A percentile compares a stretch with the other conserved stretches of the same genome.
These are phyloP conservation scores for Meliscaeva auricollis DNA, from an alignment of 2,888 invertebrate species.

Conservation along the genomic window DNA sequence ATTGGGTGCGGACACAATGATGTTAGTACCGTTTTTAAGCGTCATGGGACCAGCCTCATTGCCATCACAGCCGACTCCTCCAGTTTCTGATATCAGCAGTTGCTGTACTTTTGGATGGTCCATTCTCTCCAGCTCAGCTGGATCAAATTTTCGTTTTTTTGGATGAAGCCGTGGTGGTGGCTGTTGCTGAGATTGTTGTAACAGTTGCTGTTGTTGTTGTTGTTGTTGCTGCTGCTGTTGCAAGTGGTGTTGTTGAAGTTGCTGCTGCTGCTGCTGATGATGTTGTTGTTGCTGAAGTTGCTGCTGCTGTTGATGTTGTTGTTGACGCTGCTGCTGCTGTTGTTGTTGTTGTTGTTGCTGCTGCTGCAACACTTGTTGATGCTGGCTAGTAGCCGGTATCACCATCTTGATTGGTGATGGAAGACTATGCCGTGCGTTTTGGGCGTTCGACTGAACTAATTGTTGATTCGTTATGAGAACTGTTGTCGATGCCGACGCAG, in stretches of 20 bases:
- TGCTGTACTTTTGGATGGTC: constrained; percentile 78
- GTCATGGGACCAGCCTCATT: constrained; percentile 70
- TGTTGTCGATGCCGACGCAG: constrained; percentile 78
- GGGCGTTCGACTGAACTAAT: constrained; percentile 82
- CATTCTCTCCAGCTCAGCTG: constrained; percentile 83
- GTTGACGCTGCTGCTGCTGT: constrained; percentile 83
- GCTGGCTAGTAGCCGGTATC: constrained; percentile 84
- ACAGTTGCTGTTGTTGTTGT: constrained; percentile 83
- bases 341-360: constrained; percentile 79
- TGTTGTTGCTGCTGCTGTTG: constrained; percentile 88
- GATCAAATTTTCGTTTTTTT: constrained; percentile 90
- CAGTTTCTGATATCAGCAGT: constrained; percentile 71
- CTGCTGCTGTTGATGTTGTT: constrained; percentile 84
- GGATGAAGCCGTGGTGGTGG: constrained; percentile 89
- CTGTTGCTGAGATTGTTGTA: constrained; percentile 68
- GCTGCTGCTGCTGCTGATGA: too few species aligned
- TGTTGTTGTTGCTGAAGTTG: constrained; percentile 95
- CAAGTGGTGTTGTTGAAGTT: constrained; percentile 78
- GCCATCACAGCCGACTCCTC: constrained; percentile 25
- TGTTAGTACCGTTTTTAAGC: constrained; percentile 79
- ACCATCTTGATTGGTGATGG: constrained; percentile 80
- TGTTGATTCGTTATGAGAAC: constrained; percentile 78
- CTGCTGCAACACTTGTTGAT: constrained; percentile 83
- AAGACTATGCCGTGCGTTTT: constrained; percentile 84
- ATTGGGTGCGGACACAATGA: constrained; percentile 77